Evolutionary conservation across 2,113 vertebrate species (phyloP), one percentile per base, ranked within the genome.

Genomic region (Typhlomys cinereus): DNA sequence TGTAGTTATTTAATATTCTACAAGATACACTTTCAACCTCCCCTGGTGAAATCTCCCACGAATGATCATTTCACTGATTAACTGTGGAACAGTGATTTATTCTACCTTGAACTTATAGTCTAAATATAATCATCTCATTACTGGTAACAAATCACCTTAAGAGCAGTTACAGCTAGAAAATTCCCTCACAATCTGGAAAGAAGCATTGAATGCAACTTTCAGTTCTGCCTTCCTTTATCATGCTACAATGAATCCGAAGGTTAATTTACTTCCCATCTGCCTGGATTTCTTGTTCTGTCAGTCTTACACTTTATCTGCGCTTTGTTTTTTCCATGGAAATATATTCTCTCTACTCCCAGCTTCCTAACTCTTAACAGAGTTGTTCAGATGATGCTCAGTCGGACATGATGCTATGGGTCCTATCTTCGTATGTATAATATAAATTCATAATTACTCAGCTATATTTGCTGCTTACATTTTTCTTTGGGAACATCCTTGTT

Each of bases 81-180:
- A 92, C 84, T 81, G 50, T 74, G 67, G 88, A 95, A 89, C 34
- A 39, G 59, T 94, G 90, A 91, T 94, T 95, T 95, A 95, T 95
- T 92, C 78, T 85, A 73, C 88, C 57, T 76, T 54, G 44, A 84
- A 94, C 82, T 89, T 93, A 62, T 18, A 86, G 71, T 67, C 81
- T 89, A 95, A 94, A 92, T 92, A 91, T 87, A 95, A 93, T 94
- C 86, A 95, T 94, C 94, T 92, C 85, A 85, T 95, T 95, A 95
- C 85, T 57, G 84, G 86, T 74, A 87, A 91, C 93, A 92, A 89
- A 90, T 94, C 89, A 91, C 80, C 75, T 48, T 90, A 91, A 75
- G 69, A 94, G 74, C 36, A 67, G 50, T 92, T 85, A 78, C 31
- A 88, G 79, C 46, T 57, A 85, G 82, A 90, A 62, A 57, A 82